These are phyloP conservation scores for Platyrinchus mystaceus DNA, from an alignment of 2,797 vertebrate species.

Conservation along the genomic window DNA sequence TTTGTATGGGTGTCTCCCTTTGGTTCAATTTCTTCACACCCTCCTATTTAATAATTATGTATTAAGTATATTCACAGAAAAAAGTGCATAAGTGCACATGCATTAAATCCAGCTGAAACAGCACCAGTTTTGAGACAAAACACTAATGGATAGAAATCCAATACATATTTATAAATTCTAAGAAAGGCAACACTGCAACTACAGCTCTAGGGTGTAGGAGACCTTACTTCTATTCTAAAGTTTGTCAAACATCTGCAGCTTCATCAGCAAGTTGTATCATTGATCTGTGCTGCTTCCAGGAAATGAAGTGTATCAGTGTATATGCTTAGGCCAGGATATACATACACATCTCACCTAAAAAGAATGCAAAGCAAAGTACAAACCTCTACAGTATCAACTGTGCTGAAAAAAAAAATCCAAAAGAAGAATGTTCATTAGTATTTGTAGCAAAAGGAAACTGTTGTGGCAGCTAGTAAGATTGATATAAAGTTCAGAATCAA, in stretches of 20 bases:
- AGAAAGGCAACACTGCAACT: background rate
- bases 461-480: background rate
- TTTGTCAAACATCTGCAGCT: background rate
- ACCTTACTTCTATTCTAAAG: background rate
- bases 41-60: conserved; percentile 38
- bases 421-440: background rate
- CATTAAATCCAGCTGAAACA: conserved; percentile 59
- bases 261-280: background rate
- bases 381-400: background rate
- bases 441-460: background rate
- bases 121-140: conserved; percentile 25
- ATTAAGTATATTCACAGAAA: conserved; percentile 33
- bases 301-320: background rate
- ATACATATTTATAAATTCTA: background rate
- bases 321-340: background rate
- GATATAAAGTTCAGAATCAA: background rate
- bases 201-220: background rate
- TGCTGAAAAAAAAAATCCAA: background rate
- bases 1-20: conserved; percentile 37
- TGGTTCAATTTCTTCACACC: conserved; percentile 7
- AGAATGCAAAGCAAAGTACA: background rate
- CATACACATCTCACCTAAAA: background rate
- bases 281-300: background rate
- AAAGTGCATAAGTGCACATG: background rate
- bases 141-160: background rate